phyloP scores from a whole-genome alignment of 2,113 vertebrate species.

The Nycticryphes semicollaris region DNA sequence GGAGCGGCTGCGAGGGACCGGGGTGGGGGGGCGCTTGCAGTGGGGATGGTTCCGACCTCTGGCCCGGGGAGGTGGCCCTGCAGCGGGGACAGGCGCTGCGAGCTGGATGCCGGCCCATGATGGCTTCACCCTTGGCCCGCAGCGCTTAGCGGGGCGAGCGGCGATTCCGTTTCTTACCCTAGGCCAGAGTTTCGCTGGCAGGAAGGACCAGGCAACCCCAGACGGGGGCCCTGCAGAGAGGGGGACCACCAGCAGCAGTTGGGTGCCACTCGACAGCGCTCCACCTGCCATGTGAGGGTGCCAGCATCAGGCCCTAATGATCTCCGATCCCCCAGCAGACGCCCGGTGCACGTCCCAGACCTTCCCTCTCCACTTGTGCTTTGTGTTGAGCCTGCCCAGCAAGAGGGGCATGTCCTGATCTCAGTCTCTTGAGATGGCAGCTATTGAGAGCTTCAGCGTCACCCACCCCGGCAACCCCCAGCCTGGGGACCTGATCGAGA shows the following conservation, averaged over 20 bases:
- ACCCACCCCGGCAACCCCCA: constrained; percentile 71
- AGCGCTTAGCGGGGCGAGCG: not conserved
- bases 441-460: constrained; percentile 67
- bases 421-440: constrained; percentile 78
- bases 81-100: no score
- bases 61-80: not conserved
- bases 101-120: not conserved
- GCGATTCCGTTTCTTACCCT: rapidly evolving
- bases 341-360: not conserved
- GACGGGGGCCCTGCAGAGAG: not conserved
- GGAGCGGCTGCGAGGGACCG: not conserved
- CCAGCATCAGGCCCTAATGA: not conserved
- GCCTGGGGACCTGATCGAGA: constrained; percentile 93
- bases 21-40: not conserved
- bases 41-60: rapidly evolving
- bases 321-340: not conserved
- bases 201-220: not conserved
- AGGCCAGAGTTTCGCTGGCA: rapidly evolving
- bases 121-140: not conserved
- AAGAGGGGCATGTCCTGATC: not conserved
- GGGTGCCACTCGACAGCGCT: not conserved
- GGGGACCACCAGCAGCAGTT: not conserved
- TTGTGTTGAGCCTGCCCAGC: not conserved
- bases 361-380: rapidly evolving
- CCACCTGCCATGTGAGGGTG: rapidly evolving